Conservation (phyloP, 1,140 invertebrate species). For the Hypsibius dujardini region DNA sequence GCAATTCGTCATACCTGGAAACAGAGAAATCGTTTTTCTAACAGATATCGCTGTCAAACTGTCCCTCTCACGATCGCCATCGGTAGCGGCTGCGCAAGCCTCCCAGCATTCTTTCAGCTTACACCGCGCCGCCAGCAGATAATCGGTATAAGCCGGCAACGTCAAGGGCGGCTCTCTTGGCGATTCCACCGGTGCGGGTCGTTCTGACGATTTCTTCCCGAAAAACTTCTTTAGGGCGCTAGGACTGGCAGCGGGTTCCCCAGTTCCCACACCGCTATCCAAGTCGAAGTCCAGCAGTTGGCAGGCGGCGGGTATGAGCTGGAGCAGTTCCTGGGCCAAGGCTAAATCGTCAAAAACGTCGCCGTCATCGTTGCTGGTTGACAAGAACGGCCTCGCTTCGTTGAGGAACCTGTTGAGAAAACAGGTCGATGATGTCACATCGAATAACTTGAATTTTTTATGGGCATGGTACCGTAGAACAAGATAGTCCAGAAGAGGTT, state of each 20-base stretch:
- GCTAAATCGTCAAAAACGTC: not conserved
- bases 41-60: not conserved
- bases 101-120: not conserved
- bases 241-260: not conserved
- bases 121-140: not conserved
- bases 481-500: not conserved
- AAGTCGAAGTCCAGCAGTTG: not conserved
- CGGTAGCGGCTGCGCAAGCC: not conserved
- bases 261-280: not conserved
- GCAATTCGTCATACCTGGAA: not conserved
- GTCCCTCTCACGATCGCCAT: no score
- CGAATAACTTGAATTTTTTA: not conserved
- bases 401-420: not conserved
- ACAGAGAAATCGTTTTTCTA: not conserved
- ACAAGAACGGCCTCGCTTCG: not conserved
- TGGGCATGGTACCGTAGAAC: not conserved
- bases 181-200: not conserved
- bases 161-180: not conserved
- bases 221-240: not conserved
- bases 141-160: not conserved
- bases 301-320: not conserved
- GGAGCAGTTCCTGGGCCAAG: not conserved
- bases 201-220: slow-evolving; percentile 3
- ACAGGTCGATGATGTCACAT: no score
- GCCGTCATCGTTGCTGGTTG: not conserved